These are phyloP conservation scores for Adrianichthys oophorus DNA, from an alignment of 2,797 vertebrate genomes.

Conservation along the genomic window DNA sequence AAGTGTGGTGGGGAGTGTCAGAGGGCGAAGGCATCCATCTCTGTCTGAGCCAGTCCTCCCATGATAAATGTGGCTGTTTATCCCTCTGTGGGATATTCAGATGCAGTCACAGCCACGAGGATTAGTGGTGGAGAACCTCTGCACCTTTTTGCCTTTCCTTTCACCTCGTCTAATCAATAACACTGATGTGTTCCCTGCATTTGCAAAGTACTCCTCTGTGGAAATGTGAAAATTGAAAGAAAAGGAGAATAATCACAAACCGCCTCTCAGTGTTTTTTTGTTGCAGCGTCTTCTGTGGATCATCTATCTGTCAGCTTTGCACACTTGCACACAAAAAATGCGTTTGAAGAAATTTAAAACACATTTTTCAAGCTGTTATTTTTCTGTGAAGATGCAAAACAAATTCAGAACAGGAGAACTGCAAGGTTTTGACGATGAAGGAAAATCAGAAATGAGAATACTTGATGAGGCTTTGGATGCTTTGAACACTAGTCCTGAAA, in stretches of 20 bases:
- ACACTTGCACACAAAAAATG: constrained; percentile 45
- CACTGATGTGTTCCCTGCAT: constrained; percentile 69
- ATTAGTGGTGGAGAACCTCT: constrained; percentile 73
- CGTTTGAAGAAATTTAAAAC: constrained; percentile 40
- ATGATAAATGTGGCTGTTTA: constrained; percentile 80
- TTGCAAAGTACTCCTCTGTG: constrained; percentile 57
- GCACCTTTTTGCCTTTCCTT: constrained; percentile 53
- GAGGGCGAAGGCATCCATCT: constrained; percentile 71
- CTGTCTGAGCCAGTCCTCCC: constrained; percentile 56
- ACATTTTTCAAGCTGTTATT: constrained; percentile 29
- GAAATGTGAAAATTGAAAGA: constrained; percentile 49
- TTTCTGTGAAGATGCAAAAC: constrained; percentile 38
- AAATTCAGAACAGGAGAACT: constrained; percentile 41
- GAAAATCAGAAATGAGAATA: neutral
- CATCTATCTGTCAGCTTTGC: constrained; percentile 60
- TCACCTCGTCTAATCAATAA: constrained; percentile 68
- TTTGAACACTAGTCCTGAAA: constrained; percentile 47
- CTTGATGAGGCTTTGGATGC: neutral
- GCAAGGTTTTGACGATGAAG: constrained; percentile 41
- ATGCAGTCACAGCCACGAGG: constrained; percentile 71
- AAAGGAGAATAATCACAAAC: constrained; percentile 63
- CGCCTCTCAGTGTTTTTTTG: constrained; percentile 65
- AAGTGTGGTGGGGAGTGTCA: constrained; percentile 40
- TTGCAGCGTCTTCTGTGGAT: constrained; percentile 66
- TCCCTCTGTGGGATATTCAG: constrained; percentile 80